A percentile compares a stretch with the other conserved stretches of the same genome.
phyloP scores from a whole-genome alignment of 2,888 invertebrate genomes.

The Uropetala carovei region DNA sequence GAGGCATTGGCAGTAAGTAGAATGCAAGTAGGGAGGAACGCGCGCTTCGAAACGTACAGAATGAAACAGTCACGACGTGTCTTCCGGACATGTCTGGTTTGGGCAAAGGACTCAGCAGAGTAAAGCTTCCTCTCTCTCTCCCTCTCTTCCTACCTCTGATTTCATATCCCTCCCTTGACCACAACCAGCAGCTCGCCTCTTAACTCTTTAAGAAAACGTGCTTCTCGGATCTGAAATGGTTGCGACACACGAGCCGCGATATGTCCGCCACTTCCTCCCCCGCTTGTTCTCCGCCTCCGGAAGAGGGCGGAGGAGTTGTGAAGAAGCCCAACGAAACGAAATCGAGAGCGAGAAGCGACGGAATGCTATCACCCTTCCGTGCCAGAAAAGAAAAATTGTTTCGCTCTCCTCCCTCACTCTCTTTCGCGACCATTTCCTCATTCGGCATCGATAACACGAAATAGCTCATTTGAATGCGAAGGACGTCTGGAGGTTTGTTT shows the following conservation, averaged over 20 bases:
- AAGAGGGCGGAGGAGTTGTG: background rate
- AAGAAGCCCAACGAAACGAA: background rate
- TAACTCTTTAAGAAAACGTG: background rate
- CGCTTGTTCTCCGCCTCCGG: background rate
- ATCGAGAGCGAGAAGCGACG: background rate
- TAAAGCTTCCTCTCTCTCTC: background rate
- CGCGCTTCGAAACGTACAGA: background rate
- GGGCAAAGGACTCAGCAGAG: background rate
- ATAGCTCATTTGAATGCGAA: background rate
- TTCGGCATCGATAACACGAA: background rate
- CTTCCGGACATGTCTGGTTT: slow-evolving; percentile 13
- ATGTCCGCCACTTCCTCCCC: background rate
- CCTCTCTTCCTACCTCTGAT: background rate
- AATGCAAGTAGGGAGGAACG: background rate
- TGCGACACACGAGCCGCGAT: background rate
- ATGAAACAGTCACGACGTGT: slow-evolving; percentile 34
- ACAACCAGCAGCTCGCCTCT: too few relatives aligned
- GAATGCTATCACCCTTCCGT: background rate
- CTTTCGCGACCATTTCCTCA: slow-evolving; percentile 8
- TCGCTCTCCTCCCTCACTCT: background rate
- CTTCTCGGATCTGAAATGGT: background rate
- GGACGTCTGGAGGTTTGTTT: slow-evolving; percentile 1
- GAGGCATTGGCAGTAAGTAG: background rate
- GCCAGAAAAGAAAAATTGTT: slow-evolving; percentile 5
- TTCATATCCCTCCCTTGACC: too few relatives aligned